Evolutionary conservation across 2,888 invertebrate genomes (phyloP), one percentile per base, ranked within the genome.

Genomic region (Toxonevra muliebris): DNA sequence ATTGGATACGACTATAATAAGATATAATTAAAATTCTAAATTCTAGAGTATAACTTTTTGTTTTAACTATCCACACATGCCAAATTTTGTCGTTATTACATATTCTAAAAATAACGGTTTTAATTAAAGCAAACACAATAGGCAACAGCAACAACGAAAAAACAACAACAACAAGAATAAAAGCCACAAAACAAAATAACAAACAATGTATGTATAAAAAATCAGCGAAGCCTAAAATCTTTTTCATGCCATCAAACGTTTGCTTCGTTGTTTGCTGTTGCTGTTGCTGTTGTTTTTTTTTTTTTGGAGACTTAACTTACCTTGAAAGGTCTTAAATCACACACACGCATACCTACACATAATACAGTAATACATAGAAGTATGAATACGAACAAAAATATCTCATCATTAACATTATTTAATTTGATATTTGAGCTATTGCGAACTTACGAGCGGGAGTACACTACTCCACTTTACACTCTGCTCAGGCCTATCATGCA

Each of bases 221-320:
- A 71, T 68, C 73, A 74, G 50, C 73, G 63, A 71, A 71, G 75
- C 74, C 63, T 71, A 70, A 76, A 72, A 70, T 66, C 52, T 59
- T 43, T 65, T 66, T 57, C 19, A 59, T 61, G 59, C 69, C 65
- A 48, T 48, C 48, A 15, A 8, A 3, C 15, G 15, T 48, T 2
- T 48, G 30, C n/a, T n/a, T n/a, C n/a, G n/a, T n/a, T 30, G 30
- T 30, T 30, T 30, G 41, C 11, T 17, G 43, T 43, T 19, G 58
- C 43, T 52, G 13, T 12, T 48, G 48, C 45, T 54, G n/a, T 54
- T 15, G 15, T 20, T 13, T n/a, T 50, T 54, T 15, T 13, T 20
- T 13, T n/a, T 50, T 68, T 65, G 63, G 42, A 66, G 54, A 67
- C 69, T 63, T 53, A 65, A 58, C 67, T 73, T 70, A 73, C 73